These are phyloP conservation scores for Dasyornis broadbenti DNA, from an alignment of 2,113 vertebrate species.

Conservation along the genomic window DNA sequence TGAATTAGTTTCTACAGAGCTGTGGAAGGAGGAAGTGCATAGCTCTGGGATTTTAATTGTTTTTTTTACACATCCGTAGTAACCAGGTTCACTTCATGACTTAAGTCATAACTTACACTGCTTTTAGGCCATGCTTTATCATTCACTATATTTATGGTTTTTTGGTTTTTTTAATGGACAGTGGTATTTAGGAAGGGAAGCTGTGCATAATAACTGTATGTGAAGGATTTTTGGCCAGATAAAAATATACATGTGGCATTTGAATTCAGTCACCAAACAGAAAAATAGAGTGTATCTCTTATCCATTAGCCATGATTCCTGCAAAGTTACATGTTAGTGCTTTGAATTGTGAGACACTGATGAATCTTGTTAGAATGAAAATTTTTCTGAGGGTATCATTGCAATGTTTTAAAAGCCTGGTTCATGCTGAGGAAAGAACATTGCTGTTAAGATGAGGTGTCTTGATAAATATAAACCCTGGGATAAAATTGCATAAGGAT, in stretches of 20 bases:
- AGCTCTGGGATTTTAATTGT: not conserved
- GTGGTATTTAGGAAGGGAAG: not conserved
- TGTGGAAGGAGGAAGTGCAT: not conserved
- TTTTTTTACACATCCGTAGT: not conserved
- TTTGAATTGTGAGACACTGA: not conserved
- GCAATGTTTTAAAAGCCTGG: not conserved
- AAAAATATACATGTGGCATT: not conserved
- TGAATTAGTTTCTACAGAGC: not conserved
- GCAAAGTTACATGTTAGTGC: fast-evolving
- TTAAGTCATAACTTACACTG: not conserved
- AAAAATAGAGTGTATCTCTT: not conserved
- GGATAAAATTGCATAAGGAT: slow-evolving; percentile 23
- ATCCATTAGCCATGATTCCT: not conserved
- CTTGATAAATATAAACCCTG: slow-evolving; percentile 3
- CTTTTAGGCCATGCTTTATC: not conserved
- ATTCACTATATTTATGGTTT: not conserved
- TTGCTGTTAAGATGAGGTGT: not conserved
- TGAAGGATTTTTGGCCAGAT: not conserved
- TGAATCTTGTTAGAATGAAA: not conserved
- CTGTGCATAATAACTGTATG: not conserved
- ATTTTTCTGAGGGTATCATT: not conserved
- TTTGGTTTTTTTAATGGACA: not conserved
- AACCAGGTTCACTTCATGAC: not conserved
- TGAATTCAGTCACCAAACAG: not conserved
- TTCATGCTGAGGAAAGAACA: not conserved